phyloP scores from a whole-genome alignment of 2,113 vertebrate genomes.

The Rhinichthys klamathensis region DNA sequence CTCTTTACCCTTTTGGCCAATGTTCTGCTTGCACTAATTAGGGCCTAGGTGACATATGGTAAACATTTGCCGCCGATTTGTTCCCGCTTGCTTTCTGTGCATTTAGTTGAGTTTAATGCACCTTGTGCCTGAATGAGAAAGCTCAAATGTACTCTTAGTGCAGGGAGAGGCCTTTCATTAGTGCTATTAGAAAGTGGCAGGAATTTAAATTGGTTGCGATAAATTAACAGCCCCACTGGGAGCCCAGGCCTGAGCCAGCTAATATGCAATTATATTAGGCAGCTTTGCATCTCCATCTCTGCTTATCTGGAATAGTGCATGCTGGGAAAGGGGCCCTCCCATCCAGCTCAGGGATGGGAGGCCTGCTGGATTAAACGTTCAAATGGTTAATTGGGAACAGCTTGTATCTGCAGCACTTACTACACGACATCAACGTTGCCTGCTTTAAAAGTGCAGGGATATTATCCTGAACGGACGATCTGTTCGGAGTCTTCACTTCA shows the following conservation, averaged over 20 bases:
- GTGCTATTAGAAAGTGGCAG: conserved; percentile 56
- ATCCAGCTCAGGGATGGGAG: not conserved
- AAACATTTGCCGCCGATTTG: conserved; percentile 49
- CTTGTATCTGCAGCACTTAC: conserved; percentile 24
- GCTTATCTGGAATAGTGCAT: conserved; percentile 40
- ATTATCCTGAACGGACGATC: not conserved
- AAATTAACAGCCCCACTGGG: conserved; percentile 57
- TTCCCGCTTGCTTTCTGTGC: conserved; percentile 14
- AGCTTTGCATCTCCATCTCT: conserved; percentile 53
- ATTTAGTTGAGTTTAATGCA: conserved; percentile 44
- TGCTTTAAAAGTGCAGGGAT: not conserved
- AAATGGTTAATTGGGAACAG: conserved; percentile 51
- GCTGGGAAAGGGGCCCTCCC: conserved; percentile 13
- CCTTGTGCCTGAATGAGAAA: conserved; percentile 27
- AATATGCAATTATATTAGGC: conserved; percentile 59
- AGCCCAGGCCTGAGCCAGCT: conserved; percentile 47
- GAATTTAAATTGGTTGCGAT: conserved; percentile 55
- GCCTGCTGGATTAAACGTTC: conserved; percentile 45
- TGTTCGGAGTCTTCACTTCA: not conserved
- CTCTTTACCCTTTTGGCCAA: conserved; percentile 30
- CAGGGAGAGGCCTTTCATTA: conserved; percentile 52
- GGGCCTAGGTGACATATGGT: conserved; percentile 38
- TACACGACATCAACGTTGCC: not conserved
- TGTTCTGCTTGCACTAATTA: conserved; percentile 42
- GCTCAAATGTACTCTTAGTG: conserved; percentile 29